These are phyloP conservation scores for Aproaerema taeniolella DNA, from an alignment of 2,888 invertebrate species.

Conservation along the genomic window DNA sequence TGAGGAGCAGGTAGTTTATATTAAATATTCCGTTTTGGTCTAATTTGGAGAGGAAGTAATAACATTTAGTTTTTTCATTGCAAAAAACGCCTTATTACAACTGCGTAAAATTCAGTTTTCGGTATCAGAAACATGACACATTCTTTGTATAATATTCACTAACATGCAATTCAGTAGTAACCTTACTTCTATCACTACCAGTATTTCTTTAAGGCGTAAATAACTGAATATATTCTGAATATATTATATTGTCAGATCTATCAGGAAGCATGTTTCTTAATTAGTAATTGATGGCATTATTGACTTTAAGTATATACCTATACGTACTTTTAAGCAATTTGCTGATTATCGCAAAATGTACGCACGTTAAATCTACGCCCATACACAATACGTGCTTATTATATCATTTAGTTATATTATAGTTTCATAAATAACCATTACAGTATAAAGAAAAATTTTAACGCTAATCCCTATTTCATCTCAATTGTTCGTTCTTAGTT, in stretches of 20 bases:
- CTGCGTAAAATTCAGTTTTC: too few species aligned
- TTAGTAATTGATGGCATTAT: conserved; percentile 65
- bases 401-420: background rate
- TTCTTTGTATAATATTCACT: conserved; percentile 43
- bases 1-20: too few species aligned
- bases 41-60: too few species aligned
- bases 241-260: conserved; percentile 72
- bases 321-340: conserved; percentile 19
- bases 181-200: conserved; percentile 63
- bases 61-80: too few species aligned
- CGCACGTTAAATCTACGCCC: background rate
- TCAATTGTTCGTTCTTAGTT: background rate
- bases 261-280: conserved; percentile 74
- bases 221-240: too few species aligned
- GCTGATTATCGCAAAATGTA: conserved; percentile 2
- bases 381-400: background rate
- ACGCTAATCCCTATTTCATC: conserved; percentile 5
- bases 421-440: conserved; percentile 6
- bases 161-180: conserved; percentile 60
- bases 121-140: too few species aligned
- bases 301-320: conserved; percentile 35
- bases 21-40: too few species aligned
- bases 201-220: conserved; percentile 71
- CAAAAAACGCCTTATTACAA: too few species aligned
- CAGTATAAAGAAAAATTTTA: conserved; percentile 6